Evolutionary conservation across 2,888 invertebrate species (phyloP).

Genomic region (Tinea pellionella): DNA sequence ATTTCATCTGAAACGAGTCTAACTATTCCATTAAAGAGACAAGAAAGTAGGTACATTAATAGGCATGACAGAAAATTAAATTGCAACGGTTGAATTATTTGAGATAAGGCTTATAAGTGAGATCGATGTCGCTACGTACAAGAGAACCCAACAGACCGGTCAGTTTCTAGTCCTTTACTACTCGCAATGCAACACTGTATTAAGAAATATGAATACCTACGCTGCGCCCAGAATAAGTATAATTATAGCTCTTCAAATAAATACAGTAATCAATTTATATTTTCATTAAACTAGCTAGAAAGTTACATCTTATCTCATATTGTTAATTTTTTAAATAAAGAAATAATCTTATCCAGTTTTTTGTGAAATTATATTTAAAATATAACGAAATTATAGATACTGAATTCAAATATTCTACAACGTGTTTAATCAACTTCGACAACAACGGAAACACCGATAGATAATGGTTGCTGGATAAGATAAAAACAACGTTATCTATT

Average conservation of each 20-base stretch:
- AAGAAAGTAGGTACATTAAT: conserved; percentile 9
- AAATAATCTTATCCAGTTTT: not conserved
- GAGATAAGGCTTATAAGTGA: conserved; percentile 7
- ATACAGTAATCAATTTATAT: not conserved
- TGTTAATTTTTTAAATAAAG: not conserved
- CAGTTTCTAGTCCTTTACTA: conserved; percentile 9
- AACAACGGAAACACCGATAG: conserved; percentile 1
- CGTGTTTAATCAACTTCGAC: not conserved
- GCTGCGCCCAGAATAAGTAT: not conserved
- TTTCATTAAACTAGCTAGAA: not conserved
- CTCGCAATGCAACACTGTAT: not conserved
- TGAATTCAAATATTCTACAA: not conserved
- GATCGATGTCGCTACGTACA: conserved; percentile 1
- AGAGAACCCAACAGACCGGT: conserved; percentile 8
- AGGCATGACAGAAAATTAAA: conserved; percentile 6
- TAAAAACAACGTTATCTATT: not conserved
- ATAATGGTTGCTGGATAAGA: not conserved
- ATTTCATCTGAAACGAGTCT: not conserved
- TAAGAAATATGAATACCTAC: not conserved
- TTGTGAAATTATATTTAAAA: not conserved
- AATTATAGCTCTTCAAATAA: not conserved
- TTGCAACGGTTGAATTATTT: conserved; percentile 6
- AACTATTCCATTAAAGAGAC: conserved; percentile 2
- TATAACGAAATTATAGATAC: not conserved
- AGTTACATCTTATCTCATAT: not conserved